Evolutionary conservation across 1,140 invertebrate species (phyloP), one percentile per base, ranked within the genome.

Genomic region (Bombus confusus): DNA sequence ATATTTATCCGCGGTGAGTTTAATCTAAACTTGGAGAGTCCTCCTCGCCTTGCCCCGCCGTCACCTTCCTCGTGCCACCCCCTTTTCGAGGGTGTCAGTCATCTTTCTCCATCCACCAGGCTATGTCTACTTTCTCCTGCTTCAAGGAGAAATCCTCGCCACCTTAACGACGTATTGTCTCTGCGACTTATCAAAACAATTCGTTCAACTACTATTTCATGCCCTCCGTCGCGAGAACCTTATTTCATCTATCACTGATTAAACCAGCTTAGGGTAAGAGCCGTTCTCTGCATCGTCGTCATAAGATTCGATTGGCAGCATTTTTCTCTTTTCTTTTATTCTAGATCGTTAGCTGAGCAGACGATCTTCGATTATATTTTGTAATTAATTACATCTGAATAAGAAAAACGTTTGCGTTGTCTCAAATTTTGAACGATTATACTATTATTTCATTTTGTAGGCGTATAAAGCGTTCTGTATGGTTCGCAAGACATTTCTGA

Each of bases 1-100:
- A 95, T 95, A 95, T 95, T 95, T 95, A 95, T 95, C 93, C 94
- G 92, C 91, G 91, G 93, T 92, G 94, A 93, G 94, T 95, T 95
- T 95, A 95, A 95, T 95, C 94, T 95, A 95, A 95, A 95, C 94
- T 95, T 95, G 83, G 93, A 92, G 93, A 94, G 90, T 89, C 91
- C 68, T 92, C 90, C 78, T 87, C 90, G 80, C 91, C 88, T 69
- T 52, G 66, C 71, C 66, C 78, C 37, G 41, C 88, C 87, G 82
- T 78, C 86, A 77, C 79, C 88, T 66, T 74, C 89, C 66, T 81
- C 86, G 81, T 80, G 76, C 69, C 22, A n/a, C 34, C 83, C 34
- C 72, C 76, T 31, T 77, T 83, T 83, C 82, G 69, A 86, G 82
- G 78, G 79, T 80, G 84, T 43, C 76, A 85, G 39, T 85, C 83